These are phyloP conservation scores for Ditylenchus dipsaci DNA, from an alignment of 1,140 invertebrate species.

Conservation along the genomic window DNA sequence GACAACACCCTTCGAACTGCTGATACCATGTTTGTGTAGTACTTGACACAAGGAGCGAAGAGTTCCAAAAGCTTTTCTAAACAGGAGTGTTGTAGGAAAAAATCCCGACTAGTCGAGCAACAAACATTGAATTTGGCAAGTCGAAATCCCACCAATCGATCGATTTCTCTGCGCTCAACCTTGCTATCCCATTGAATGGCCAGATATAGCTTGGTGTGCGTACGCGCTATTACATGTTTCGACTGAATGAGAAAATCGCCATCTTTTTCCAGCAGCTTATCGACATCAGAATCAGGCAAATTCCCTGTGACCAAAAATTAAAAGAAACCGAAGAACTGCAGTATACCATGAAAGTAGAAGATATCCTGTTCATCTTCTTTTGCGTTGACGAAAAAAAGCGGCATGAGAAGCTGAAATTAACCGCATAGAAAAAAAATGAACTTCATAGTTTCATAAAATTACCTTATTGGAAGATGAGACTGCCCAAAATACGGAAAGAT, in stretches of 20 bases:
- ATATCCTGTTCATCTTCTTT: slow-evolving; percentile 30
- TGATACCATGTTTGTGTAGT: not conserved
- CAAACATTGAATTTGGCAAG: slow-evolving; percentile 10
- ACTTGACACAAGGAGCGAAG: slow-evolving; percentile 1
- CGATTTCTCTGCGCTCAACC: slow-evolving; percentile 24
- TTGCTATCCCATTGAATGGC: slow-evolving; percentile 9
- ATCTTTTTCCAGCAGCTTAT: slow-evolving; percentile 31
- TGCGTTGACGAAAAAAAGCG: not conserved
- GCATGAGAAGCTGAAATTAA: slow-evolving; percentile 3
- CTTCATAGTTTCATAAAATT: too few species aligned
- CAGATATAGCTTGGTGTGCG: slow-evolving; percentile 18
- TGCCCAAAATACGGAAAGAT: too few species aligned
- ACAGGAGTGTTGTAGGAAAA: too few species aligned
- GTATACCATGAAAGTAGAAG: slow-evolving; percentile 41
- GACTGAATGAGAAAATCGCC: slow-evolving; percentile 37
- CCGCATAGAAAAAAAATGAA: too few species aligned
- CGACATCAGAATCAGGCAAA: slow-evolving; percentile 38
- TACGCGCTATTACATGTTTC: slow-evolving; percentile 13
- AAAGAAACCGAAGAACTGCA: not conserved
- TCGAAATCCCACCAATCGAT: slow-evolving; percentile 23
- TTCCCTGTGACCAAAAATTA: too few species aligned
- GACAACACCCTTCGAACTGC: slow-evolving; percentile 7
- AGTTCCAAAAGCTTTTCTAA: not conserved
- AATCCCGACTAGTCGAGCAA: not conserved
- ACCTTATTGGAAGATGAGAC: too few species aligned